Conservation (phyloP, 2,113 vertebrate genomes). For the Eolophus roseicapilla region DNA sequence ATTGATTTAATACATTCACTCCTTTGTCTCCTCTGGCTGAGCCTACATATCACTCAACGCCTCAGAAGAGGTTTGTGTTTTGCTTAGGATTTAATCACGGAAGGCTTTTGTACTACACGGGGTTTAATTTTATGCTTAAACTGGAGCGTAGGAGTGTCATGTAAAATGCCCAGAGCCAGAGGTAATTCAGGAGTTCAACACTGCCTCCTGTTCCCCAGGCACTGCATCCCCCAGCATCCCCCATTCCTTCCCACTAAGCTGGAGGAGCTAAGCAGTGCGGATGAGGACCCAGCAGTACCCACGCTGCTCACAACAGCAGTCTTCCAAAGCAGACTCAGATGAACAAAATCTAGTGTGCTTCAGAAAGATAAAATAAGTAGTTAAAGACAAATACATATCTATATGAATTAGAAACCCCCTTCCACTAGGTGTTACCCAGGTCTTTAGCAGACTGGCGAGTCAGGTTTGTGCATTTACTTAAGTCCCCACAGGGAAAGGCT, state of each 20-base stretch:
- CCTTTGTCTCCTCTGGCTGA: conserved; percentile 2
- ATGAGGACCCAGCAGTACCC: background rate
- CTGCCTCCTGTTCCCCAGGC: background rate
- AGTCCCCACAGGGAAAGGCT: conserved; percentile 2
- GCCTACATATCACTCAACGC: background rate
- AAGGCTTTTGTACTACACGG: background rate
- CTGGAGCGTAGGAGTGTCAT: background rate
- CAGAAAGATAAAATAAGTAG: background rate
- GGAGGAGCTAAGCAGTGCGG: background rate
- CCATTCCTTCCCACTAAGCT: accelerated
- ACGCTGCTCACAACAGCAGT: background rate
- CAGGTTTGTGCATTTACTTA: conserved; percentile 34
- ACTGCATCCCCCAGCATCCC: accelerated
- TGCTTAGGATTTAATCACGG: background rate
- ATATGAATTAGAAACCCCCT: background rate
- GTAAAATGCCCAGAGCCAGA: background rate
- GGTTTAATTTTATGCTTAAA: background rate
- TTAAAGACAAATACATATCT: background rate
- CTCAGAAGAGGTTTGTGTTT: background rate
- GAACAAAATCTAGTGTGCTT: background rate
- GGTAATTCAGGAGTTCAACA: background rate
- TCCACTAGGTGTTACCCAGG: background rate
- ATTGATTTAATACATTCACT: conserved; percentile 50
- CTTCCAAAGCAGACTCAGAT: background rate
- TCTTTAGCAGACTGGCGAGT: background rate